Evolutionary conservation across 2,113 vertebrate species (phyloP).

Genomic region (Xiphorhynchus elegans): DNA sequence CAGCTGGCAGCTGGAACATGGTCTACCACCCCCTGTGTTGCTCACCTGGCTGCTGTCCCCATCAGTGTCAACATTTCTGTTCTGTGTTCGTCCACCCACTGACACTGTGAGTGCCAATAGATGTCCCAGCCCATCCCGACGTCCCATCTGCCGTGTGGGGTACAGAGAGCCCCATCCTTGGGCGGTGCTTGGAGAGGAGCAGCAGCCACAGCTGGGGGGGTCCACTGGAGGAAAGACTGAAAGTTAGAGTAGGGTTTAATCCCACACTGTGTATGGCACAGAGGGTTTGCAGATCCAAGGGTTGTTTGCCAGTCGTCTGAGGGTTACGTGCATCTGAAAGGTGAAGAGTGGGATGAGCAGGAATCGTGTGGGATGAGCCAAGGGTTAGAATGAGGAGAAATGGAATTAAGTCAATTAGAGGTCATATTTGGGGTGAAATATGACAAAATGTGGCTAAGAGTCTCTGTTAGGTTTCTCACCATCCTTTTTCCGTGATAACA

Average conservation of each 20-base stretch:
- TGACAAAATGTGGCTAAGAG: background rate
- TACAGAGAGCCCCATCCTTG: rapidly evolving
- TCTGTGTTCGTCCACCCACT: background rate
- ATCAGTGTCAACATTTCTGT: background rate
- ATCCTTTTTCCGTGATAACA: background rate
- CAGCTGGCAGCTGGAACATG: background rate
- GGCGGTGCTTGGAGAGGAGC: background rate
- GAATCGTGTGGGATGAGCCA: background rate
- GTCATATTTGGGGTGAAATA: background rate
- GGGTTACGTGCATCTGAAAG: rapidly evolving
- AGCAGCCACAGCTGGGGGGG: background rate
- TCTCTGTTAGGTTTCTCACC: background rate
- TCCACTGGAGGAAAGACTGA: background rate
- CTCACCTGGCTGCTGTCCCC: background rate
- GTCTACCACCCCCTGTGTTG: background rate
- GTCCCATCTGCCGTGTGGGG: rapidly evolving
- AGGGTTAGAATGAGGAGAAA: background rate
- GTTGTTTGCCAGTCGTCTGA: background rate
- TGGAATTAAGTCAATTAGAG: background rate
- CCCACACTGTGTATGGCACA: background rate
- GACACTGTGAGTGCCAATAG: background rate
- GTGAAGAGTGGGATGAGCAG: background rate
- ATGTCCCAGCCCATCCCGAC: rapidly evolving
- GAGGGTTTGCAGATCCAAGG: background rate
- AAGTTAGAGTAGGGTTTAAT: background rate